Percentiles rank a stretch among this genome's conserved stretches.
phyloP scores from a whole-genome alignment of 2,113 vertebrate genomes.

The Felis catus region DNA sequence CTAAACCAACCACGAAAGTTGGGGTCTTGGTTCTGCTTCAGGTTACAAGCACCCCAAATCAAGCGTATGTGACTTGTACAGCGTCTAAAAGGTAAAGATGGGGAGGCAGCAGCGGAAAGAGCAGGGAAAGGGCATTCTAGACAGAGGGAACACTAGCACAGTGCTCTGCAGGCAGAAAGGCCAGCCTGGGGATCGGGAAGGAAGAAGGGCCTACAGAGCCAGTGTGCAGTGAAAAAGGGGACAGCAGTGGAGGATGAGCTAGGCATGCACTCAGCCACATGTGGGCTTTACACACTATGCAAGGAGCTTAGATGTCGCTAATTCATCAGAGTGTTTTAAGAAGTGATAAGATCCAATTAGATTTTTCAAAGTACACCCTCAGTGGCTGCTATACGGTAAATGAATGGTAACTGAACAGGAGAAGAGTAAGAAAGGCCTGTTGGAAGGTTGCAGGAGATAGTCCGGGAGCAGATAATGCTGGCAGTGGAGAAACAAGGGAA shows the following conservation, averaged over 20 bases:
- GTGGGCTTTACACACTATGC: not conserved
- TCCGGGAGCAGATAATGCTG: not conserved
- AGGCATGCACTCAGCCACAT: fast-evolving
- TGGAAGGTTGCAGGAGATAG: not conserved
- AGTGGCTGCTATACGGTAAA: not conserved
- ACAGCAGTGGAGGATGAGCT: fast-evolving
- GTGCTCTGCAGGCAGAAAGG: not conserved
- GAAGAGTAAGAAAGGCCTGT: not conserved
- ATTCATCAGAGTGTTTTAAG: not conserved
- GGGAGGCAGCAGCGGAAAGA: not conserved
- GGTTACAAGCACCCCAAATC: not conserved
- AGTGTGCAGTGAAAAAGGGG: fast-evolving
- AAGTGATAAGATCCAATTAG: not conserved
- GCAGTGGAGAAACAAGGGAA: not conserved
- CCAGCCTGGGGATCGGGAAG: not conserved
- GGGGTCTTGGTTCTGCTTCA: not conserved
- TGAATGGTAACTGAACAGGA: too few species aligned
- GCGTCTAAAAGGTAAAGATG: not conserved
- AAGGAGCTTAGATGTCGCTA: not conserved
- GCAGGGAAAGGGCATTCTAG: not conserved
- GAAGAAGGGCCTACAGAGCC: too few species aligned
- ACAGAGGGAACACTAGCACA: not conserved
- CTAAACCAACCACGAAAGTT: not conserved
- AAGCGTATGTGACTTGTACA: too few species aligned
- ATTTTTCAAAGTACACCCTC: not conserved